These are phyloP conservation scores for human DNA, from an alignment of 2,113 vertebrate genomes.

Conservation along the genomic window GRCh38 chr18:10065501-10066000, in stretches of 20 bases:
- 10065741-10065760: background rate
- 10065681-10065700: background rate
- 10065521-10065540: background rate
- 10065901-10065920: background rate
- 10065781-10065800: background rate
- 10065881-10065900: too few species aligned
- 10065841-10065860: background rate
- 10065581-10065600: background rate
- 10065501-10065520: background rate
- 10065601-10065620: background rate
- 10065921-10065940: background rate
- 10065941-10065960: background rate
- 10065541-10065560: background rate
- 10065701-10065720: background rate
- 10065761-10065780: background rate
- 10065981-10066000: background rate
- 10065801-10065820: background rate
- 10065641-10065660: background rate
- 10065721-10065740: background rate
- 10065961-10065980: accelerated
- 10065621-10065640: background rate
- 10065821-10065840: background rate
- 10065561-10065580: background rate
- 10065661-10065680: background rate
- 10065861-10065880: background rate